A percentile compares a stretch with the other conserved stretches of the same genome.
These are phyloP conservation scores for Archips crataeganus DNA, from an alignment of 2,888 invertebrate species.

Conservation along the genomic window DNA sequence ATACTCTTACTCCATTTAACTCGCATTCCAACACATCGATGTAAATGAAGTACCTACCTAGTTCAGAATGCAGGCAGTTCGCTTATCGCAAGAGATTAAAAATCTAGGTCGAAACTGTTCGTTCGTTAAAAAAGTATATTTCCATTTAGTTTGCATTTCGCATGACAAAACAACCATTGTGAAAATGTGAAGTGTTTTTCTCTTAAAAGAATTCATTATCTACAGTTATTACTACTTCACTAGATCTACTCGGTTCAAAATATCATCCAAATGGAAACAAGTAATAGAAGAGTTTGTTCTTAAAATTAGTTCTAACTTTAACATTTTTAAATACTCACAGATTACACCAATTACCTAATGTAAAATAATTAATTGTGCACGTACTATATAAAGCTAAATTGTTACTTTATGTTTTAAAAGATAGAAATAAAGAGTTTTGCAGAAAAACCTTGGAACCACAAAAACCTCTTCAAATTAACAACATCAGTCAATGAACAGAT, in stretches of 20 bases:
- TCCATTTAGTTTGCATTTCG: conserved; percentile 20
- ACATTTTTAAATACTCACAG: too few species aligned
- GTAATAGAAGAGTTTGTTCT: too few species aligned
- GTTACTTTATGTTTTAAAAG: too few species aligned
- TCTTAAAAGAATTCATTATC: neutral
- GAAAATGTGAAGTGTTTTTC: neutral
- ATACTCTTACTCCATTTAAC: neutral
- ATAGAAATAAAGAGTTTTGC: neutral
- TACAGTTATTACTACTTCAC: neutral
- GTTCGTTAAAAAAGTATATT: conserved; percentile 21
- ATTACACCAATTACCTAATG: too few species aligned
- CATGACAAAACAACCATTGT: neutral
- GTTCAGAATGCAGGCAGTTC: conserved; percentile 12
- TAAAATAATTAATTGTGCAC: too few species aligned
- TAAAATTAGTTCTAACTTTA: too few species aligned
- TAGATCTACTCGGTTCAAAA: neutral
- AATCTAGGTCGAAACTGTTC: conserved; percentile 31
- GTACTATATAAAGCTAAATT: too few species aligned
- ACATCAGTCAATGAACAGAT: neutral
- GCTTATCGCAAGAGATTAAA: conserved; percentile 36
- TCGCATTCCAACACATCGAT: neutral
- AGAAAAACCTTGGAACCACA: neutral
- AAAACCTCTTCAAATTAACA: neutral
- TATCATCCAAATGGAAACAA: neutral
- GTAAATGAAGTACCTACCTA: neutral